These are phyloP conservation scores for Scolopax rusticola DNA, from an alignment of 2,797 vertebrate species.

Conservation along the genomic window DNA sequence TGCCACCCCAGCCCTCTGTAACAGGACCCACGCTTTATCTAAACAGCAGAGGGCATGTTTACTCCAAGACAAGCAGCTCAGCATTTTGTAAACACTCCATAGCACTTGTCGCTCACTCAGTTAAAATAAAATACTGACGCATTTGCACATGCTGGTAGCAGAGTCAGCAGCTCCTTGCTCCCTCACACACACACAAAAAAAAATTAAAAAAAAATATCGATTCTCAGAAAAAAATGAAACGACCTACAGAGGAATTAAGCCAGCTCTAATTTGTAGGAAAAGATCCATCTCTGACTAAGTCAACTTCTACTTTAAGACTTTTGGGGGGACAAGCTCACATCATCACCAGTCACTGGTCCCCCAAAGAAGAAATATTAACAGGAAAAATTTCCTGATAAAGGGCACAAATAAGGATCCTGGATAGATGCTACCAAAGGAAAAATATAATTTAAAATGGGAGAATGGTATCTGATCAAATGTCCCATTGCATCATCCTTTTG, in stretches of 20 bases:
- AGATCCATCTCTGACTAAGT: background rate
- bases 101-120: background rate
- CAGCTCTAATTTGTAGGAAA: background rate
- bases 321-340: background rate
- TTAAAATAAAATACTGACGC: background rate
- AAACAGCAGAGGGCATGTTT: slow-evolving; percentile 74
- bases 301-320: background rate
- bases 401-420: background rate
- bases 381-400: background rate
- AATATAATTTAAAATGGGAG: background rate
- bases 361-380: background rate
- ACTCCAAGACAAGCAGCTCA: background rate
- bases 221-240: background rate
- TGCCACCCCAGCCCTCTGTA: background rate
- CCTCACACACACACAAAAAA: background rate
- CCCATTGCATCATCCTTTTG: background rate
- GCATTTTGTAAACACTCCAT: background rate
- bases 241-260: background rate
- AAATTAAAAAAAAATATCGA: background rate
- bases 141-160: background rate
- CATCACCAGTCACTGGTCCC: background rate
- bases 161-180: background rate
- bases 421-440: background rate
- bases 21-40: background rate
- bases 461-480: background rate